Evolutionary conservation across 2,888 invertebrate species (phyloP).

Genomic region (Protodeltote pygarga): DNA sequence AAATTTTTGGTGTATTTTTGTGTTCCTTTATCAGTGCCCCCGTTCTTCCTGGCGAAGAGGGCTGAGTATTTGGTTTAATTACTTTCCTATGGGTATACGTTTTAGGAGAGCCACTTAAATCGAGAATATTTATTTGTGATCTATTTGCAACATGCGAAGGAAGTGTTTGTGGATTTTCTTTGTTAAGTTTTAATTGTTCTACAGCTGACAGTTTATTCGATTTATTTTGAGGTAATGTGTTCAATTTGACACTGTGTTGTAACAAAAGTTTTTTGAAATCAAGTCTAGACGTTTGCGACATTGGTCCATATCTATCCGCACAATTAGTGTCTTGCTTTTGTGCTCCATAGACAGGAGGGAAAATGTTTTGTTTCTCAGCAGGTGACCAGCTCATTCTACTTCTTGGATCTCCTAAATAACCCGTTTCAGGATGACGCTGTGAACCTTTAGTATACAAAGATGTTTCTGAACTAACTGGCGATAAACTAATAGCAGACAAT

Average conservation of each 20-base stretch:
- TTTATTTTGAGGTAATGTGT: conserved; percentile 85
- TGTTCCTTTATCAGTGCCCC: conserved; percentile 82
- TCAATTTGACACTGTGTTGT: conserved; percentile 90
- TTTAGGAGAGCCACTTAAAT: conserved; percentile 91
- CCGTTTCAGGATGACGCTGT: conserved; percentile 87
- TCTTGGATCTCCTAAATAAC: conserved; percentile 86
- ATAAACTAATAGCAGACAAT: conserved; percentile 77
- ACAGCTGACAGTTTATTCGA: conserved; percentile 91
- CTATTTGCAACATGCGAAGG: conserved; percentile 66
- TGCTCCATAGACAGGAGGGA: conserved; percentile 57
- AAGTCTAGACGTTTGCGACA: conserved; percentile 91
- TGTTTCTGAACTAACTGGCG: conserved; percentile 83
- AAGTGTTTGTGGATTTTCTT: conserved; percentile 79
- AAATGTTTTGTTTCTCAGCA: conserved; percentile 71
- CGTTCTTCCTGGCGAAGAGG: conserved; percentile 86
- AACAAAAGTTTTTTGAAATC: conserved; percentile 94
- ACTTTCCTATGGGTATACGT: conserved; percentile 89
- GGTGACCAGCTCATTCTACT: conserved; percentile 90
- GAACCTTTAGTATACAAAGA: conserved; percentile 75
- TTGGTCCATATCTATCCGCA: conserved; percentile 88
- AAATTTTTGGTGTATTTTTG: conserved; percentile 88
- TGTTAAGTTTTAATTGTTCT: conserved; percentile 91
- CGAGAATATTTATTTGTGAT: conserved; percentile 88
- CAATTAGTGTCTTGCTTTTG: conserved; percentile 82
- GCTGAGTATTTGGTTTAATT: conserved; percentile 80